These are phyloP conservation scores for Allophyes oxyacanthae DNA, from an alignment of 2,888 invertebrate species.

Conservation along the genomic window DNA sequence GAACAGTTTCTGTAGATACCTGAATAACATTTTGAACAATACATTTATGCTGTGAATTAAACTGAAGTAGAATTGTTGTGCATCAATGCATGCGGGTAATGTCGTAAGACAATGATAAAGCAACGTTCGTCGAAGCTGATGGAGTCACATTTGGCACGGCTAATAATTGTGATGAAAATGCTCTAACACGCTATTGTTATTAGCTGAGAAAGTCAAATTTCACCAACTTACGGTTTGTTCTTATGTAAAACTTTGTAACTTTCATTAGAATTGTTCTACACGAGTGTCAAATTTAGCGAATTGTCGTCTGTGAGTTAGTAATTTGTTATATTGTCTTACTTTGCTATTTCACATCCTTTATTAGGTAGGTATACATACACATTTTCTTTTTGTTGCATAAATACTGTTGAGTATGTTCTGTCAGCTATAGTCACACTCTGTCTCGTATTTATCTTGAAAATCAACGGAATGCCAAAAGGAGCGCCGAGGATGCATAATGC, in stretches of 20 bases:
- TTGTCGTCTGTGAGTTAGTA: slow-evolving; percentile 39
- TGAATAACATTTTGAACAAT: slow-evolving; percentile 2
- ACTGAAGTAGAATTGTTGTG: slow-evolving; percentile 18
- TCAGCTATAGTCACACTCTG: background rate
- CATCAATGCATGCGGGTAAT: slow-evolving; percentile 37
- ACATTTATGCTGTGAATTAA: slow-evolving; percentile 12
- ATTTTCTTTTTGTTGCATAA: slow-evolving; percentile 27
- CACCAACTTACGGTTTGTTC: slow-evolving; percentile 52
- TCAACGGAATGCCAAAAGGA: slow-evolving; percentile 11
- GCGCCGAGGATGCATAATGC: slow-evolving; percentile 18
- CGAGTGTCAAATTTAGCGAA: slow-evolving; percentile 30
- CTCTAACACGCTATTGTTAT: slow-evolving; percentile 58
- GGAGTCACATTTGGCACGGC: slow-evolving; percentile 41
- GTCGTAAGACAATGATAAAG: slow-evolving; percentile 24
- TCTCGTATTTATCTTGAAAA: slow-evolving; percentile 29
- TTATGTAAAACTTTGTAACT: slow-evolving; percentile 56
- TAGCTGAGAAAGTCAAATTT: slow-evolving; percentile 58
- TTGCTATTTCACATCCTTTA: slow-evolving; percentile 21
- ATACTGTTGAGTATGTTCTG: background rate
- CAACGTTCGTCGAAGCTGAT: slow-evolving; percentile 9
- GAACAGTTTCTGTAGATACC: background rate
- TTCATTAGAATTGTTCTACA: slow-evolving; percentile 51
- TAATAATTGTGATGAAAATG: slow-evolving; percentile 58
- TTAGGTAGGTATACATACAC: background rate
- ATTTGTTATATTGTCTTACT: slow-evolving; percentile 43